Evolutionary conservation across 1,140 invertebrate genomes (phyloP).

Genomic region (Ceratina calcarata): DNA sequence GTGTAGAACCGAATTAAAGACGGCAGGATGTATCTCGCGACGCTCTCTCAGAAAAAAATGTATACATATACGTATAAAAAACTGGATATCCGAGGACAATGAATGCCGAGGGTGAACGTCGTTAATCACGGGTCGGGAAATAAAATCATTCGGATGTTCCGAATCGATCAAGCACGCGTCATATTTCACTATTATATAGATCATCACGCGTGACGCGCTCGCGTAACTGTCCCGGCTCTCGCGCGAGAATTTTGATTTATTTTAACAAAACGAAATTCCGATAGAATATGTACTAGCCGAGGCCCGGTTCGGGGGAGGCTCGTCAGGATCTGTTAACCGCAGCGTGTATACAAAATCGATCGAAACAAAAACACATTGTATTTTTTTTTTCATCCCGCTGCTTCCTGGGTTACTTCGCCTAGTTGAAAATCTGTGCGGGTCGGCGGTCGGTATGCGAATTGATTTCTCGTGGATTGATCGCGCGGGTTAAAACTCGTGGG

Average conservation of each 20-base stretch:
- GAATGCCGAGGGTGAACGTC: background rate
- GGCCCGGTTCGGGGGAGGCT: too few species aligned
- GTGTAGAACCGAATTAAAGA: too few species aligned
- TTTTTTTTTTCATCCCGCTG: background rate
- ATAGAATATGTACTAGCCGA: constrained; percentile 21
- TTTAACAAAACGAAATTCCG: constrained; percentile 32
- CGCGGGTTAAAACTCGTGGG: too few species aligned
- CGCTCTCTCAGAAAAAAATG: too few species aligned
- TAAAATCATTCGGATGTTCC: constrained; percentile 32
- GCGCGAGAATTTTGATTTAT: constrained; percentile 43
- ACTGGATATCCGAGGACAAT: background rate
- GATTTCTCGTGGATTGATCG: background rate
- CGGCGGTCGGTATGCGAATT: background rate
- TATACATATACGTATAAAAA: too few species aligned
- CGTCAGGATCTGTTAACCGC: constrained; percentile 14
- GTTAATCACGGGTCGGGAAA: constrained; percentile 27
- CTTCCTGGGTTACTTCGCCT: background rate
- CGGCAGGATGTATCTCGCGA: too few species aligned
- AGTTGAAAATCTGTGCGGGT: background rate
- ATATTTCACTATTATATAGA: constrained; percentile 57
- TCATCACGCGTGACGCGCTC: constrained; percentile 36
- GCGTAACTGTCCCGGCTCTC: constrained; percentile 18
- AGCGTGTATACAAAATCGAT: constrained; percentile 6
- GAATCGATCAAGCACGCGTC: constrained; percentile 45
- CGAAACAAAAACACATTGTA: constrained; percentile 19